Base-by-base conservation (phyloP, 2,797 vertebrate genomes). In the Lateolabrax maculatus region DNA sequence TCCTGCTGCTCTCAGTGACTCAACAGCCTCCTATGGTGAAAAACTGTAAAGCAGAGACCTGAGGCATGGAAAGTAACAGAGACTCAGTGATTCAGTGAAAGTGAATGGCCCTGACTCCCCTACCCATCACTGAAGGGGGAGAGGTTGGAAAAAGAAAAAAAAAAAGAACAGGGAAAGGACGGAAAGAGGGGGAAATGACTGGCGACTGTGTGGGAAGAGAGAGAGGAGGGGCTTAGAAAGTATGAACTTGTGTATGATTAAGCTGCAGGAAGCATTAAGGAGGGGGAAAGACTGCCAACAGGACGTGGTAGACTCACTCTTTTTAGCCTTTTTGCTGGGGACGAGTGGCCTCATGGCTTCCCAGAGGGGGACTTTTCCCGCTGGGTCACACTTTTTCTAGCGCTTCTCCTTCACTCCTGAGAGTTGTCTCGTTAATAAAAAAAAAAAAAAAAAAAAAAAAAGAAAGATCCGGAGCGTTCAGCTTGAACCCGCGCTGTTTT, bases 221-320 rank as follows among this genome's bases (percentile, higher is more conserved):
- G 83, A 69, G 87, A 87, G 95, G 97, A 96, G 95, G 96, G 96
- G 96, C 96, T 94, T 94, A 95, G 83, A 90, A 92, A 93, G 94
- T 94, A 97, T 96, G 94, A 95, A 96, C 96, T 97, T 96, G 95
- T 96, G 95, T 95, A 81, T 91, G 94, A 95, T 95, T 93, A 89
- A 86, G 94, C 95, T 94, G 96, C 91, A 95, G 95, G 95, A 97
- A 96, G 95, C 95, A 94, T 96, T 96, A 94, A 92, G n/a, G 90
- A 93, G 94, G 94, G 90, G 92, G 88, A 82, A 94, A 89, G 88
- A 89, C 70, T 91, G 86, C 93, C 77, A 87, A 90, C 94, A 90
- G 92, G 85, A 93, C 89, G 89, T 76, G 75, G 60, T 39, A 55
- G 12, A 36, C 73, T 65, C 79, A 72, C 64, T 66, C 64, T 64